Evolutionary conservation across 2,113 vertebrate genomes (phyloP).

Genomic region (Chaetorhynchus papuensis): DNA sequence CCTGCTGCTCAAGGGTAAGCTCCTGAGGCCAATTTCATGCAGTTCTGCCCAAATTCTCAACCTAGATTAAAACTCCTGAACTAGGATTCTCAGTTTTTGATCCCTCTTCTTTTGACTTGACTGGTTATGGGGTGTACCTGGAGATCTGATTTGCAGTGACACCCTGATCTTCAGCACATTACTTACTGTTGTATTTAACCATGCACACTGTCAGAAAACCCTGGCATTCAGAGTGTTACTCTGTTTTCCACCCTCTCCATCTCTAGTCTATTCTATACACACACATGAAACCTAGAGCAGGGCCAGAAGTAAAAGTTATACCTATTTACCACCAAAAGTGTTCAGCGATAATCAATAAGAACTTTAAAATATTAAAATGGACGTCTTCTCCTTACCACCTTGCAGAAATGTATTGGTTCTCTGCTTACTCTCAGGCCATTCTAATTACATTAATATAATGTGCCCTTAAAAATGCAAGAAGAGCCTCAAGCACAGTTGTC

Average conservation of each 20-base stretch:
- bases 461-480: not conserved
- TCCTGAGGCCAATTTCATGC: not conserved
- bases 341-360: not conserved
- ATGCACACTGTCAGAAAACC: not conserved
- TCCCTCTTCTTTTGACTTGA: not conserved
- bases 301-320: not conserved
- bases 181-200: not conserved
- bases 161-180: not conserved
- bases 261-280: not conserved
- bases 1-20: not conserved
- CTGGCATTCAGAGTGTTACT: not conserved
- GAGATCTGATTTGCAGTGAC: not conserved
- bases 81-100: not conserved
- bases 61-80: not conserved
- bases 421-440: not conserved
- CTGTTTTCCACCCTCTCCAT: not conserved
- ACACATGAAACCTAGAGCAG: not conserved
- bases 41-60: not conserved
- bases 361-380: not conserved
- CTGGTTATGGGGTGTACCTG: fast-evolving
- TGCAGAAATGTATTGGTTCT: not conserved
- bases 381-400: not conserved
- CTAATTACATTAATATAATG: not conserved
- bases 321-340: not conserved
- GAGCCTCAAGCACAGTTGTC: not conserved